Conservation (phyloP, 1,140 invertebrate genomes). For the Kradibia gibbosae region DNA sequence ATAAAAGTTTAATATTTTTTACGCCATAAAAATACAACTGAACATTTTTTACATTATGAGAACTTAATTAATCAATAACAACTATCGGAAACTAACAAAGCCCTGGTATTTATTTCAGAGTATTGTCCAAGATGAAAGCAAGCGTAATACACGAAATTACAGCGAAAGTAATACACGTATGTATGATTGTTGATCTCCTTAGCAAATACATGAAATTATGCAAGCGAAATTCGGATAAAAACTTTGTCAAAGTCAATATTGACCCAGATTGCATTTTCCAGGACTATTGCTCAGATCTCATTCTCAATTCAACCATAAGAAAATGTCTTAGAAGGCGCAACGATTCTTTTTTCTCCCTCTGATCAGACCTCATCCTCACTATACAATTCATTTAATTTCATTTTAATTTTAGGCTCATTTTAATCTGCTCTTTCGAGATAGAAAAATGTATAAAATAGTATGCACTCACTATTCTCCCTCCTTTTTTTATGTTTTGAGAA, state of each 20-base stretch:
- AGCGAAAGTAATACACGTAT: too few relatives aligned
- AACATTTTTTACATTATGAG: too few relatives aligned
- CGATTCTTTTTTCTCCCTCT: neutral
- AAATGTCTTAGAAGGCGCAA: constrained; percentile 27
- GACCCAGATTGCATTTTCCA: constrained; percentile 42
- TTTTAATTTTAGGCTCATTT: neutral
- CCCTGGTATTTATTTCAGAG: neutral
- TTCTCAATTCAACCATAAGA: constrained; percentile 10
- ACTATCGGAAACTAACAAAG: neutral
- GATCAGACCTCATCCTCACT: neutral
- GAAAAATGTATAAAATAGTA: neutral
- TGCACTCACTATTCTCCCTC: neutral
- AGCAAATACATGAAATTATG: constrained; percentile 3
- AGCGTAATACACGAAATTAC: too few relatives aligned
- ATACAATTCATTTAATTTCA: constrained; percentile 2
- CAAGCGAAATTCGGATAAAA: constrained; percentile 24
- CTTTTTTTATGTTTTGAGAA: too few relatives aligned
- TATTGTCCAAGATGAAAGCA: too few relatives aligned
- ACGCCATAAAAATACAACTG: too few relatives aligned
- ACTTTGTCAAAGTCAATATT: constrained; percentile 38
- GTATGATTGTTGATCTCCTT: neutral
- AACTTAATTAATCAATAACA: too few relatives aligned
- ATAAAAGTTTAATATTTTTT: neutral
- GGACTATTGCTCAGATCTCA: neutral
- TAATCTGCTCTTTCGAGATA: constrained; percentile 26